Conservation (phyloP, 2,888 invertebrate species). For the Hirtodrosophila duncani region DNA sequence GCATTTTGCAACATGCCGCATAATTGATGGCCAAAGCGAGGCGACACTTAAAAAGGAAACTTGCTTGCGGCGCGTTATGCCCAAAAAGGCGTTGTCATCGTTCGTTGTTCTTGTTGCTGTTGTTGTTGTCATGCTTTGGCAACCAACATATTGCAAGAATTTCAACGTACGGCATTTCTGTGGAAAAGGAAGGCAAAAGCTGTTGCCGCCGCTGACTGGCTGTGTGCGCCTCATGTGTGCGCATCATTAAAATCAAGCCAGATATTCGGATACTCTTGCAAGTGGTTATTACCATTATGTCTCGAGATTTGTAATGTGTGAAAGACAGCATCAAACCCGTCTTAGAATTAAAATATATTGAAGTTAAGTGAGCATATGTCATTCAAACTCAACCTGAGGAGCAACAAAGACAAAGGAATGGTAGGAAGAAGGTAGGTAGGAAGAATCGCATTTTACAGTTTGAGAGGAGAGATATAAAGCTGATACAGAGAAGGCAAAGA, state of each 20-base stretch:
- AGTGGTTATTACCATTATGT: conserved; percentile 49
- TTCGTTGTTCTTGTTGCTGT: conserved; percentile 11
- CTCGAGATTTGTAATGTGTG: too few species aligned
- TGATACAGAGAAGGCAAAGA: too few species aligned
- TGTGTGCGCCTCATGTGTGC: conserved; percentile 36
- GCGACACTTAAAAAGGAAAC: conserved; percentile 65
- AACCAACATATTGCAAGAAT: conserved; percentile 57
- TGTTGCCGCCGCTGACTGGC: conserved; percentile 11
- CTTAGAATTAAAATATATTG: too few species aligned
- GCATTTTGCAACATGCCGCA: conserved; percentile 59
- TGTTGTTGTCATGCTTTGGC: conserved; percentile 31
- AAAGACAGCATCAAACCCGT: too few species aligned
- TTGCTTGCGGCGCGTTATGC: conserved; percentile 54
- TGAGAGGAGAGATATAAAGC: too few species aligned
- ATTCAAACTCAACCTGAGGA: too few species aligned
- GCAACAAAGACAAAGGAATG: too few species aligned
- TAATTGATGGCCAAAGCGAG: conserved; percentile 65
- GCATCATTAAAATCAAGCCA: conserved; percentile 68
- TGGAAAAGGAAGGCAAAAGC: conserved; percentile 56
- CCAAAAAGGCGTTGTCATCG: conserved; percentile 71
- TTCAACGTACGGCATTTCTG: conserved; percentile 58
- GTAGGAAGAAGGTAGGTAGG: too few species aligned
- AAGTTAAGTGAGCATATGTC: too few species aligned
- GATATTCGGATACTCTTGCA: conserved; percentile 7
- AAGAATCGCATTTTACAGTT: too few species aligned